Evolutionary conservation across 2,888 invertebrate genomes (phyloP).

Genomic region (Alcis repandata): DNA sequence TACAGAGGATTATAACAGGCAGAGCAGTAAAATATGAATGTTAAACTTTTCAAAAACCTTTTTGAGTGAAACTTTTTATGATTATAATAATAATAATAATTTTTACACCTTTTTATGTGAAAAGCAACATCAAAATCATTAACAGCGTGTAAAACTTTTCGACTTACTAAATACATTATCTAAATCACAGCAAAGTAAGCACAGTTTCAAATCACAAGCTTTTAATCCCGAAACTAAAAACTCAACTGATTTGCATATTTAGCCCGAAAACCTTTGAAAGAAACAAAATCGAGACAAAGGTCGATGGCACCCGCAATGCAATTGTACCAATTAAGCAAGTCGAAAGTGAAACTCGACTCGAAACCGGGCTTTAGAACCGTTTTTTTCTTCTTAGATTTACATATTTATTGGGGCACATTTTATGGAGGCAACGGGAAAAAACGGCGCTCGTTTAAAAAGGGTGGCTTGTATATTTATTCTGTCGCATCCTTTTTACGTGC

Average conservation of each 20-base stretch:
- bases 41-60: neutral
- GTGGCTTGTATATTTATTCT: constrained; percentile 86
- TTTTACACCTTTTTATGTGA: neutral
- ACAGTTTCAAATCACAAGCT: neutral
- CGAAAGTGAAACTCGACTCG: constrained; percentile 82
- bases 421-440: constrained; percentile 82
- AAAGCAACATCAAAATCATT: neutral
- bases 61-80: neutral
- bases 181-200: neutral
- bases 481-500: constrained; percentile 86
- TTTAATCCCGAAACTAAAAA: constrained; percentile 18
- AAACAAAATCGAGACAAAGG: constrained; percentile 63
- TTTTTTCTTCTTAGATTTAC: constrained; percentile 80
- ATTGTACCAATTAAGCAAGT: constrained; percentile 80
- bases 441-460: constrained; percentile 84
- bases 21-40: neutral
- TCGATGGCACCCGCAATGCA: constrained; percentile 70
- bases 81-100: neutral
- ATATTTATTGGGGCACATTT: constrained; percentile 87
- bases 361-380: constrained; percentile 56
- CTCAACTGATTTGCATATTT: constrained; percentile 56
- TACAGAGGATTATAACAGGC: too few species aligned
- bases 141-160: neutral
- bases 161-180: neutral
- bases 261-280: constrained; percentile 53